Percentiles rank a stretch among this genome's conserved stretches.
Evolutionary conservation across 2,113 vertebrate species (phyloP).

Genomic region (Crotalus viridis): DNA sequence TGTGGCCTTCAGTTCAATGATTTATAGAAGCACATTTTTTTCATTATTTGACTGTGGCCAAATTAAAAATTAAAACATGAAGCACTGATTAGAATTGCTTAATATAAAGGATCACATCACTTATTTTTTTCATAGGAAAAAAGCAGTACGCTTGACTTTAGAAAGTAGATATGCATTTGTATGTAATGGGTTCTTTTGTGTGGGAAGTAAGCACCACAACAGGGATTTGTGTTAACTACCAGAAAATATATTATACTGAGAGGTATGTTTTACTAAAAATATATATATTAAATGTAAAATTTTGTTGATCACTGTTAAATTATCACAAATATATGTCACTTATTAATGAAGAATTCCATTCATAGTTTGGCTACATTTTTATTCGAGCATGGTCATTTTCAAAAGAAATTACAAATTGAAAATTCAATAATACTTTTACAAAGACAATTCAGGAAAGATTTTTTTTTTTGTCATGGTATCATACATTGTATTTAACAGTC

Average conservation of each 20-base stretch:
- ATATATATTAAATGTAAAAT: not conserved
- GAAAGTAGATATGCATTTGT: not conserved
- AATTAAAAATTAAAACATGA: not conserved
- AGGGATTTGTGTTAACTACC: not conserved
- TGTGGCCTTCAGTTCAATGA: not conserved
- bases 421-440: slow-evolving; percentile 99
- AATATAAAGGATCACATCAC: not conserved
- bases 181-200: not conserved
- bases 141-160: not conserved
- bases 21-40: not conserved
- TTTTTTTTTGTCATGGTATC: slow-evolving; percentile 90
- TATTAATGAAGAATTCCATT: slow-evolving; percentile 60
- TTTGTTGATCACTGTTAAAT: slow-evolving; percentile 2
- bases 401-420: slow-evolving; percentile 99
- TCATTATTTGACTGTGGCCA: not conserved
- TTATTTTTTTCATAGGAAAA: not conserved
- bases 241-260: not conserved
- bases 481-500: slow-evolving; percentile 99
- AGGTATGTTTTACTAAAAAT: not conserved
- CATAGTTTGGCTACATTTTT: slow-evolving; percentile 99
- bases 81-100: not conserved
- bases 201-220: not conserved
- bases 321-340: slow-evolving; percentile 59
- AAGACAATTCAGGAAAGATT: slow-evolving; percentile 99
- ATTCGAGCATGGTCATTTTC: slow-evolving; percentile 99